Conservation (phyloP, 2,888 invertebrate genomes). For the Cheilosia pagana region DNA sequence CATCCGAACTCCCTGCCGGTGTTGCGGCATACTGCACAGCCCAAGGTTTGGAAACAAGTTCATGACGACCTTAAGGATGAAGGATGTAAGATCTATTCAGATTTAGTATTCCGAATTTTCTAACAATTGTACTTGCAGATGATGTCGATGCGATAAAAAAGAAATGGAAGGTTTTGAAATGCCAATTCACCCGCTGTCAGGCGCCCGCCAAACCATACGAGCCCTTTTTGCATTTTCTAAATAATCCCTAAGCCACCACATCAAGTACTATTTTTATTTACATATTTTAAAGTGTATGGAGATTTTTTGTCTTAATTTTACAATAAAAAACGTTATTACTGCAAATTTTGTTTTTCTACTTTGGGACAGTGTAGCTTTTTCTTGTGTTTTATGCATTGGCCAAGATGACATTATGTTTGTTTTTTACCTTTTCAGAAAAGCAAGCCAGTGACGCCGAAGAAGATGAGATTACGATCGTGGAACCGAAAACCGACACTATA, state of each 20-base stretch:
- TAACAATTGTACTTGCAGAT: constrained; percentile 62
- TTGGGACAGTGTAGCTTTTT: too few relatives aligned
- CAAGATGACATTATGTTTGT: not conserved
- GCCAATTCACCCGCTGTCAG: constrained; percentile 16
- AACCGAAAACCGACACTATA: constrained; percentile 82
- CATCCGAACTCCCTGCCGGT: constrained; percentile 77
- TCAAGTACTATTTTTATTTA: not conserved
- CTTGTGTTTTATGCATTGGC: too few relatives aligned
- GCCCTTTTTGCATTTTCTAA: constrained; percentile 39
- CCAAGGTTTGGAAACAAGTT: constrained; percentile 80
- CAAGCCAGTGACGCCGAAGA: constrained; percentile 83
- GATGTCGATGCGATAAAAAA: constrained; percentile 78
- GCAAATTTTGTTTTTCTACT: not conserved
- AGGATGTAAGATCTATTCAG: constrained; percentile 76
- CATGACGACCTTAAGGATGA: constrained; percentile 77
- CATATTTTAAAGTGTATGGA: constrained; percentile 1
- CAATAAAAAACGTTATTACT: not conserved
- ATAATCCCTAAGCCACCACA: not conserved
- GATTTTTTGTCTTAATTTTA: not conserved
- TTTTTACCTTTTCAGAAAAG: constrained; percentile 78
- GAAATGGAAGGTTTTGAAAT: constrained; percentile 81
- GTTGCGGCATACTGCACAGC: constrained; percentile 76
- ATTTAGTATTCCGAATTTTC: not conserved
- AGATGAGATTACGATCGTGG: constrained; percentile 83
- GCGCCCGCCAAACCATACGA: constrained; percentile 18